Conservation (phyloP, 2,888 invertebrate genomes). For the Candidula unifasciata region DNA sequence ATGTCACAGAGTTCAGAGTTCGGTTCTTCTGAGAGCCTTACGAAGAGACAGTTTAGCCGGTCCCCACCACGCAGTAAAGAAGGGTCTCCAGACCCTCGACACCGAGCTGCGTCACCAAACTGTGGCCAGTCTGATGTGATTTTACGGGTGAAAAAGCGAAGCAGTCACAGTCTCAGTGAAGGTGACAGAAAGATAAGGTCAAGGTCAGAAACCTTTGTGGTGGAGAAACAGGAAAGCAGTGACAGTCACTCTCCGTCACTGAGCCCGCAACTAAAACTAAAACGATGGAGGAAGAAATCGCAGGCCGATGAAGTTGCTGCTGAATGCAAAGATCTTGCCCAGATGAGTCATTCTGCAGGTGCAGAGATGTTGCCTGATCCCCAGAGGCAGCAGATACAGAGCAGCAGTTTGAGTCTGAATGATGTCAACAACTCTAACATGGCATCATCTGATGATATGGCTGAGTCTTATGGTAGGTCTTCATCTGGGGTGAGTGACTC, state of each 20-base stretch:
- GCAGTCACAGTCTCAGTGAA: slow-evolving; percentile 44
- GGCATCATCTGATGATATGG: slow-evolving; percentile 31
- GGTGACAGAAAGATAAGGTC: slow-evolving; percentile 65
- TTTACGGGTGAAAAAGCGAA: slow-evolving; percentile 43
- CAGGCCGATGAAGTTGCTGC: slow-evolving; percentile 17
- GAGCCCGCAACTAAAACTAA: slow-evolving; percentile 49
- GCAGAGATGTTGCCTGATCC: slow-evolving; percentile 28
- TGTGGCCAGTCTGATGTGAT: slow-evolving; percentile 23
- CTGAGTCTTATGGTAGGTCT: slow-evolving; percentile 42
- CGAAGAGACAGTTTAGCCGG: slow-evolving; percentile 61
- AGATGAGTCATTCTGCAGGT: slow-evolving; percentile 43
- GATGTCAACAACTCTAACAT: neutral
- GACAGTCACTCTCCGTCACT: slow-evolving; percentile 45
- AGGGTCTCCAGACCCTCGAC: slow-evolving; percentile 58
- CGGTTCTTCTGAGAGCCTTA: slow-evolving; percentile 63
- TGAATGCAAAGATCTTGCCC: neutral
- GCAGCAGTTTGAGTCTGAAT: neutral
- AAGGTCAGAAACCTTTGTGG: slow-evolving; percentile 67
- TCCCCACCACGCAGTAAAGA: slow-evolving; percentile 60
- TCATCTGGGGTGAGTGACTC: slow-evolving; percentile 50
- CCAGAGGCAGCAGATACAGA: neutral
- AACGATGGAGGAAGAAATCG: slow-evolving; percentile 43
- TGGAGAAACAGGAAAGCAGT: slow-evolving; percentile 55
- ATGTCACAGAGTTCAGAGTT: slow-evolving; percentile 78
- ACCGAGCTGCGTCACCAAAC: slow-evolving; percentile 60